Conservation (phyloP, 64 coral and sea anemone species). For the Acropora tenuis region DNA sequence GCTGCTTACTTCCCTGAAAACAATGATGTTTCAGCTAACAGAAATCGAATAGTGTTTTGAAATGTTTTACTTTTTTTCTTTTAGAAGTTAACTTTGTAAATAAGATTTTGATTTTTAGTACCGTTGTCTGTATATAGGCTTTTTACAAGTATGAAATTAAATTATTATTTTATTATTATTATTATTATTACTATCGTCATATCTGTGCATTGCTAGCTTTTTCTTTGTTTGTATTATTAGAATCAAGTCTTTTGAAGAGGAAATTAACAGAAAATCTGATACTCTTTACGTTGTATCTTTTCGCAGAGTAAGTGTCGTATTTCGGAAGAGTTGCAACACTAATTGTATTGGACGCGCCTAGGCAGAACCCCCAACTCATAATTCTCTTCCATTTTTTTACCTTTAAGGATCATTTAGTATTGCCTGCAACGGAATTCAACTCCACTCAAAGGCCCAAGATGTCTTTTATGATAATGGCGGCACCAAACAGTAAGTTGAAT, state of each 20-base stretch:
- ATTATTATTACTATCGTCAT: no score
- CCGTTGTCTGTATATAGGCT: no score
- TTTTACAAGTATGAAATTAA: no score
- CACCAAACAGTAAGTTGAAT: conserved; percentile 81
- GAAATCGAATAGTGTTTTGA: no score
- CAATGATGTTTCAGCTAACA: no score
- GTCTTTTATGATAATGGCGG: conserved; percentile 96
- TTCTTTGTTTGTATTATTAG: neutral
- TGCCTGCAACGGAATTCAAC: conserved; percentile 86
- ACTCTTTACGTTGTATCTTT: conserved; percentile 97
- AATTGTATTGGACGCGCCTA: no score
- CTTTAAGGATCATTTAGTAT: conserved; percentile 88
- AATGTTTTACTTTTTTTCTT: no score
- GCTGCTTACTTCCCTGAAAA: no score
- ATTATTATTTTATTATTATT: no score
- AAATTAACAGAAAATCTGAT: conserved; percentile 85
- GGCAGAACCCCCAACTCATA: neutral
- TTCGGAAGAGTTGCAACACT: neutral
- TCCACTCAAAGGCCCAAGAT: conserved; percentile 91
- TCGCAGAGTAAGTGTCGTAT: conserved; percentile 61
- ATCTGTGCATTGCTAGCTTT: no score
- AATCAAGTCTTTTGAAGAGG: conserved; percentile 79
- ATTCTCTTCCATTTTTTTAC: neutral
- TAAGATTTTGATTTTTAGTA: no score
- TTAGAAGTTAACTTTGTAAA: no score